A percentile compares a stretch with the other conserved stretches of the same genome.
These are phyloP conservation scores for Phorcus lineatus DNA, from an alignment of 2,888 invertebrate genomes.

Conservation along the genomic window DNA sequence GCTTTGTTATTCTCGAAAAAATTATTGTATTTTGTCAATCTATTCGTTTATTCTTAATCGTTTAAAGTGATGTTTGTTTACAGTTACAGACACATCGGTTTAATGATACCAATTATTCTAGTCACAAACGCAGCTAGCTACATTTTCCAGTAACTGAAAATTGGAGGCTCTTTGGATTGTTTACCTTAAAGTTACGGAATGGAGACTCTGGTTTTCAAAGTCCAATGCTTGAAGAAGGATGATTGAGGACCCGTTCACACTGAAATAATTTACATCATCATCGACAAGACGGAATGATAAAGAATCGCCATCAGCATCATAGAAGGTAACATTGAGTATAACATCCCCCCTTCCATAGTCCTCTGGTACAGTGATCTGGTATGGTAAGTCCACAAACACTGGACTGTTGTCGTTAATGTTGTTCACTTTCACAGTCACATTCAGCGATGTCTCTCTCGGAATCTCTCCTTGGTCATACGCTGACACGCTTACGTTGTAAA, in stretches of 20 bases:
- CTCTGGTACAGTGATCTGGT: not conserved
- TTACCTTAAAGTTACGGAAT: not conserved
- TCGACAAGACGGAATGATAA: not conserved
- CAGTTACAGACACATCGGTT: too few relatives aligned
- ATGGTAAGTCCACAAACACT: not conserved
- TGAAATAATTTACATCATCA: not conserved
- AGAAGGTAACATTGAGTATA: not conserved
- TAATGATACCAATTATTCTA: too few relatives aligned
- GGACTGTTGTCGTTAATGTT: constrained; percentile 7
- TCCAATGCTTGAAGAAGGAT: not conserved
- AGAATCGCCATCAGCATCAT: not conserved
- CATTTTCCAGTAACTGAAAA: too few relatives aligned
- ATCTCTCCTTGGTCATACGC: not conserved
- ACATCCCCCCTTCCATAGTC: not conserved
- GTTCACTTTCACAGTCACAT: not conserved
- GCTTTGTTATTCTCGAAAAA: not conserved
- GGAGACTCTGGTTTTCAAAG: not conserved
- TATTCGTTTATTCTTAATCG: too few relatives aligned
- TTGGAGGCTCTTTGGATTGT: too few relatives aligned
- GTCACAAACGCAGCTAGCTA: too few relatives aligned
- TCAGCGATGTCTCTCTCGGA: not conserved
- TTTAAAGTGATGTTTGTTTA: too few relatives aligned
- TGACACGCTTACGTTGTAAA: not conserved
- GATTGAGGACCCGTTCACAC: not conserved
- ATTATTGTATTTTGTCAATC: too few relatives aligned